Conservation (phyloP, 2,797 vertebrate species). For the Furcifer pardalis region DNA sequence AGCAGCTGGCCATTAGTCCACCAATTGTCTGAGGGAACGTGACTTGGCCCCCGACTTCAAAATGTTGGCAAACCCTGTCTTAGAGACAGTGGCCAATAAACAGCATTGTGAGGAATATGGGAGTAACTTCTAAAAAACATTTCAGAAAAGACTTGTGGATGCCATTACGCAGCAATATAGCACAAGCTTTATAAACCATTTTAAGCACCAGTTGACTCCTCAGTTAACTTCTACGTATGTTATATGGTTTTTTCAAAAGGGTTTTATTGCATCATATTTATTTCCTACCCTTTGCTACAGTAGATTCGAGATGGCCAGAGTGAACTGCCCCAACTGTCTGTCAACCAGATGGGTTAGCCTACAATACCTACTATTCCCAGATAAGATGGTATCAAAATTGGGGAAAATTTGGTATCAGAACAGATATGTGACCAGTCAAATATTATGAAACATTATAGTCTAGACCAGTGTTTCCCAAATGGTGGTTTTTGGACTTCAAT, state of each 20-base stretch:
- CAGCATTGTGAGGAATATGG: constrained; percentile 24
- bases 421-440: not conserved
- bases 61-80: too few relatives aligned
- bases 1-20: too few relatives aligned
- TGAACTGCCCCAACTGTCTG: not conserved
- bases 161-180: constrained; percentile 55
- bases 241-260: not conserved
- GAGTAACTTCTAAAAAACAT: constrained; percentile 35
- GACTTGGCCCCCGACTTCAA: too few relatives aligned
- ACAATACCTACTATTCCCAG: not conserved
- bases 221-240: not conserved
- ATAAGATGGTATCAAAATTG: not conserved
- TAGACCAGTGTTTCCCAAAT: too few relatives aligned
- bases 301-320: not conserved
- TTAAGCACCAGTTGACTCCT: constrained; percentile 49
- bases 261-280: not conserved
- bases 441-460: not conserved
- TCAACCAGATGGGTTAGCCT: not conserved
- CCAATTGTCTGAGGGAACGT: too few relatives aligned
- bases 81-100: constrained; percentile 48
- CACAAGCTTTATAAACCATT: constrained; percentile 35
- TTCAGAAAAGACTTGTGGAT: constrained; percentile 56
- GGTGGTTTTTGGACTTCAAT: too few relatives aligned
- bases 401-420: not conserved
- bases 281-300: not conserved